These are phyloP conservation scores for Glyphotaelius pellucidus DNA, from an alignment of 2,888 invertebrate species.

Conservation along the genomic window DNA sequence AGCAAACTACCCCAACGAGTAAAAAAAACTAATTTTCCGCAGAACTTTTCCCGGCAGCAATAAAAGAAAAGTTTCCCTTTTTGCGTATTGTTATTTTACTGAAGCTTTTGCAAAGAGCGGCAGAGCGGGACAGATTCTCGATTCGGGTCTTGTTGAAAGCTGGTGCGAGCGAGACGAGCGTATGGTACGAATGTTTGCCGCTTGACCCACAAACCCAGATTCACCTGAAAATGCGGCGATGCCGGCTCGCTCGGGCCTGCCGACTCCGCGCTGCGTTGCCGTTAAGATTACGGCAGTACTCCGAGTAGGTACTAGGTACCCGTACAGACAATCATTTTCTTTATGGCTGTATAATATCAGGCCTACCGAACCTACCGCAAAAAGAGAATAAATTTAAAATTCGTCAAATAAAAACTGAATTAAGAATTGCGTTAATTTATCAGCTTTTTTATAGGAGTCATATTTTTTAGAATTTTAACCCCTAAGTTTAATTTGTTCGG, in stretches of 20 bases:
- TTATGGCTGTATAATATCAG: conserved; percentile 6
- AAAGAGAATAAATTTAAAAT: conserved; percentile 18
- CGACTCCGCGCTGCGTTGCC: conserved; percentile 43
- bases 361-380: conserved; percentile 51
- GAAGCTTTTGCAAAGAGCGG: not conserved
- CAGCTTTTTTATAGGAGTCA: not conserved
- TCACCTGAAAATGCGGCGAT: conserved; percentile 62
- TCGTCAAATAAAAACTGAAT: conserved; percentile 18
- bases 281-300: conserved; percentile 32
- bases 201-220: conserved; percentile 66
- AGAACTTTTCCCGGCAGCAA: not conserved
- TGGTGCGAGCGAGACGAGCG: conserved; percentile 49
- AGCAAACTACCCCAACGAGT: conserved; percentile 15
- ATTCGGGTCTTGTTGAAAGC: conserved; percentile 24
- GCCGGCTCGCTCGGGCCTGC: conserved; percentile 35
- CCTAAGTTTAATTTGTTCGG: too few relatives aligned
- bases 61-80: conserved; percentile 31
- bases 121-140: conserved; percentile 35
- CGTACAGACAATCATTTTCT: conserved; percentile 5
- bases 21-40: conserved; percentile 9
- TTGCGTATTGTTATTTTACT: conserved; percentile 7
- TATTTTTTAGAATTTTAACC: not conserved
- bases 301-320: not conserved
- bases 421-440: not conserved
- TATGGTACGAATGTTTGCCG: conserved; percentile 35